phyloP scores from a whole-genome alignment of 2,888 invertebrate genomes.

The Phyto melanocephala region DNA sequence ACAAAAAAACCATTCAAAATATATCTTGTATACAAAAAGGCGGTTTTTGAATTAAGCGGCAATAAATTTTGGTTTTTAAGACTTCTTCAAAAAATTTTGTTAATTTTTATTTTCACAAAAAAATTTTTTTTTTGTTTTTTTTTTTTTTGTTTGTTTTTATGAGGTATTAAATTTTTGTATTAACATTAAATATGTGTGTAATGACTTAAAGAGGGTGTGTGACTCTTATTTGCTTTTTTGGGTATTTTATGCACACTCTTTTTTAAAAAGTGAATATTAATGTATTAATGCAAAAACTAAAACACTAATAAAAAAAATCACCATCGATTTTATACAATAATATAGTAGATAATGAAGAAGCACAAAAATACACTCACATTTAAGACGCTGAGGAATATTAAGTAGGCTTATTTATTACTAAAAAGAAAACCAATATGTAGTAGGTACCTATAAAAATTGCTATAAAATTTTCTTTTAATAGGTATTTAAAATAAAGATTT shows the following conservation, averaged over 20 bases:
- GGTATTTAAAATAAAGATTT: conserved; percentile 4
- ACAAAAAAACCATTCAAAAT: no score
- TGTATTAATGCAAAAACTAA: conserved; percentile 17
- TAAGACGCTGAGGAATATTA: not conserved
- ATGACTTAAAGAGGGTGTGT: conserved; percentile 19
- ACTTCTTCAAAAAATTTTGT: no score
- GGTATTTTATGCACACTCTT: not conserved
- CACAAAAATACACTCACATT: not conserved
- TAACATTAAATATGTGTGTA: not conserved
- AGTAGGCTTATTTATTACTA: not conserved
- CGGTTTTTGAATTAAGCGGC: no score
- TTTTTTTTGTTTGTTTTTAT: not conserved
- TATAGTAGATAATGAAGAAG: conserved; percentile 5
- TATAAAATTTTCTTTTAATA: no score
- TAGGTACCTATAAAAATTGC: no score
- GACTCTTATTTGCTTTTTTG: not conserved
- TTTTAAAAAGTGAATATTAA: conserved; percentile 1
- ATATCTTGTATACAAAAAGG: no score
- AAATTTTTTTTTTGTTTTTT: conserved; percentile 19
- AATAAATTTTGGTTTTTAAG: no score
- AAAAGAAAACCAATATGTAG: no score
- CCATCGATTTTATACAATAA: not conserved
- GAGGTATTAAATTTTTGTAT: not conserved
- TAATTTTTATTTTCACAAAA: not conserved
- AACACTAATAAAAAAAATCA: conserved; percentile 41